These are phyloP conservation scores for Choristoneura fumiferana DNA, from an alignment of 1,140 invertebrate species.

Conservation along the genomic window DNA sequence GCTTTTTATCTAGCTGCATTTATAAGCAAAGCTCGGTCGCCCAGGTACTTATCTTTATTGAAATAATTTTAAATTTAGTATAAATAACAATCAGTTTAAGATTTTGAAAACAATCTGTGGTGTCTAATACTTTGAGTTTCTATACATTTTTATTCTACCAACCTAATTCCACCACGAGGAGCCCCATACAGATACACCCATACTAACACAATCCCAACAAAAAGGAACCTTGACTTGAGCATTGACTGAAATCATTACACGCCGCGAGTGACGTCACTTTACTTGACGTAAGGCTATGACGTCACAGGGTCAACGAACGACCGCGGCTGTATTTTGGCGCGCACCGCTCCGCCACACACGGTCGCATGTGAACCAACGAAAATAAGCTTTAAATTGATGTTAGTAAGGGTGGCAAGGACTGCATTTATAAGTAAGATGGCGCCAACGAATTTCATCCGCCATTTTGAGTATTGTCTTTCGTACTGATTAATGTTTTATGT, in stretches of 20 bases:
- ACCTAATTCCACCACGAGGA: too few species aligned
- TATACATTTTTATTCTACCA: too few species aligned
- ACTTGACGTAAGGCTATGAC: slow-evolving; percentile 7
- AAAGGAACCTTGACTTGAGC: too few species aligned
- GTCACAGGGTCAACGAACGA: slow-evolving; percentile 13
- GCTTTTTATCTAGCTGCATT: too few species aligned
- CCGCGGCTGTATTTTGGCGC: slow-evolving; percentile 12
- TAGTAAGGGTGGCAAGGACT: not conserved
- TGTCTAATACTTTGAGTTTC: too few species aligned
- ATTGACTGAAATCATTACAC: not conserved
- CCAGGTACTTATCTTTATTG: too few species aligned
- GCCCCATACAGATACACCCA: too few species aligned
- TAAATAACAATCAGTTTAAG: too few species aligned
- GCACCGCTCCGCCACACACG: not conserved
- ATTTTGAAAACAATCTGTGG: too few species aligned
- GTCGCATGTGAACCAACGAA: not conserved
- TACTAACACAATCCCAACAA: too few species aligned
- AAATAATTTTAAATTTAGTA: too few species aligned
- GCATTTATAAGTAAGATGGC: not conserved
- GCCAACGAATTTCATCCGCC: slow-evolving; percentile 1
- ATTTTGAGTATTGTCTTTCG: slow-evolving; percentile 13
- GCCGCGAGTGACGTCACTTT: not conserved
- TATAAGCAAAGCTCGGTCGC: too few species aligned
- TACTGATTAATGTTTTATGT: slow-evolving; percentile 14
- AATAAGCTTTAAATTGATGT: not conserved